A percentile compares a stretch with the other conserved stretches of the same genome.
Evolutionary conservation across 2,113 vertebrate genomes (phyloP).

Genomic region (Trematocara macrostoma): DNA sequence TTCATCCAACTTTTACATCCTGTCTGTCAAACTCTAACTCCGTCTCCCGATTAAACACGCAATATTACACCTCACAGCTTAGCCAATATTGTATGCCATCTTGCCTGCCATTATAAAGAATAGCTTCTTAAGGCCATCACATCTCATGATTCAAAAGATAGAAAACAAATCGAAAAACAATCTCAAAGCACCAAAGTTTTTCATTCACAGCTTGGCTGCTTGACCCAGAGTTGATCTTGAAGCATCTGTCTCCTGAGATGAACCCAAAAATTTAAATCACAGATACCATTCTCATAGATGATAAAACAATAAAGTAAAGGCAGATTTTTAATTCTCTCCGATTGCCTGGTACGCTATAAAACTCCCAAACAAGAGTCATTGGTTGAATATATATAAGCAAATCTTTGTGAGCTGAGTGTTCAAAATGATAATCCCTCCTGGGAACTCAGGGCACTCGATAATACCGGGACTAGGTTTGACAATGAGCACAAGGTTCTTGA

Average conservation of each 20-base stretch:
- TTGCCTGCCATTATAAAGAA: neutral
- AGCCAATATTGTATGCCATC: neutral
- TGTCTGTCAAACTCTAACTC: neutral
- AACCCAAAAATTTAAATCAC: neutral
- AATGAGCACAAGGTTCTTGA: constrained; percentile 37
- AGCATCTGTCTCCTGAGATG: neutral
- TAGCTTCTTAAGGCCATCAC: neutral
- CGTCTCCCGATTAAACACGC: neutral
- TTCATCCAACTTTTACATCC: constrained; percentile 8
- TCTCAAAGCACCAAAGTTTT: neutral
- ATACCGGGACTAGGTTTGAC: constrained; percentile 32
- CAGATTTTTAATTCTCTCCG: neutral
- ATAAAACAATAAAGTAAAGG: neutral
- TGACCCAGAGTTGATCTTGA: neutral
- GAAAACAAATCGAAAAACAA: neutral
- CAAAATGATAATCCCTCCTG: neutral
- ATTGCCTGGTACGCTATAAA: neutral
- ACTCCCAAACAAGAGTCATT: neutral
- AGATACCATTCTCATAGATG: neutral
- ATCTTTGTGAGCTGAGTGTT: neutral
- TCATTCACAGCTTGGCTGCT: neutral
- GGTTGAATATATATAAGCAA: neutral
- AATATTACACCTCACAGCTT: neutral
- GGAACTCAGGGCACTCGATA: constrained; percentile 27
- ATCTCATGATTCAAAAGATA: neutral